These are phyloP conservation scores for Drosophila villosipedis DNA, from an alignment of 2,888 invertebrate genomes.

Conservation along the genomic window DNA sequence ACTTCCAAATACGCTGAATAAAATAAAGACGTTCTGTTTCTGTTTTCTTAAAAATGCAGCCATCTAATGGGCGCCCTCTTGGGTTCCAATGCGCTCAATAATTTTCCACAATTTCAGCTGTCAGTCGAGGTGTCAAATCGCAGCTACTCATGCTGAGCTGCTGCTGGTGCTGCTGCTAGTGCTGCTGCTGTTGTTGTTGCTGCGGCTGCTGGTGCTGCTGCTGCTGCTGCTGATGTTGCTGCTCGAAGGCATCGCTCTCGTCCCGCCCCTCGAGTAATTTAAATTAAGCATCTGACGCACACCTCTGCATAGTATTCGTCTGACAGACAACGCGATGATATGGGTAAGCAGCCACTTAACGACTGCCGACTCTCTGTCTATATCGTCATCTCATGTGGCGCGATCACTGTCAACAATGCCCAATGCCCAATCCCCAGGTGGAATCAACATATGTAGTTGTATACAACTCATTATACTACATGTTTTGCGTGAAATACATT, in stretches of 20 bases:
- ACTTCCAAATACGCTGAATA: conserved; percentile 53
- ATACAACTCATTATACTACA: conserved; percentile 46
- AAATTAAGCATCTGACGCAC: conserved; percentile 82
- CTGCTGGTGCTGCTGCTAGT: conserved; percentile 19
- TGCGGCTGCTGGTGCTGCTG: conserved; percentile 35
- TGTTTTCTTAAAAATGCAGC: conserved; percentile 48
- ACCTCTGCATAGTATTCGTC: conserved; percentile 56
- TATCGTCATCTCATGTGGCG: conserved; percentile 77
- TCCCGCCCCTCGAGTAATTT: conserved; percentile 78
- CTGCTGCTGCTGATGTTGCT: background rate
- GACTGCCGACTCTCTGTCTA: conserved; percentile 59
- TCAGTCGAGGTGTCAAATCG: conserved; percentile 85
- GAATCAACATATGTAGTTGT: conserved; percentile 44
- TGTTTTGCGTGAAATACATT: conserved; percentile 31
- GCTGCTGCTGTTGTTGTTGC: background rate
- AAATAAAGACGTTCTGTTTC: conserved; percentile 65
- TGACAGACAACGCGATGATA: conserved; percentile 78
- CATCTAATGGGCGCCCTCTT: conserved; percentile 78
- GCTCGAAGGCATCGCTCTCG: conserved; percentile 49
- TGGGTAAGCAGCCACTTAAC: conserved; percentile 77
- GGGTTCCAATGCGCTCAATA: conserved; percentile 83
- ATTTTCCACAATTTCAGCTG: conserved; percentile 84
- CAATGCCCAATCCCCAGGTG: conserved; percentile 72
- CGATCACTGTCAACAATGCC: conserved; percentile 79
- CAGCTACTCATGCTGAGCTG: conserved; percentile 85